Conservation (phyloP, 2,888 invertebrate species). For the Cremastinae sp. region DNA sequence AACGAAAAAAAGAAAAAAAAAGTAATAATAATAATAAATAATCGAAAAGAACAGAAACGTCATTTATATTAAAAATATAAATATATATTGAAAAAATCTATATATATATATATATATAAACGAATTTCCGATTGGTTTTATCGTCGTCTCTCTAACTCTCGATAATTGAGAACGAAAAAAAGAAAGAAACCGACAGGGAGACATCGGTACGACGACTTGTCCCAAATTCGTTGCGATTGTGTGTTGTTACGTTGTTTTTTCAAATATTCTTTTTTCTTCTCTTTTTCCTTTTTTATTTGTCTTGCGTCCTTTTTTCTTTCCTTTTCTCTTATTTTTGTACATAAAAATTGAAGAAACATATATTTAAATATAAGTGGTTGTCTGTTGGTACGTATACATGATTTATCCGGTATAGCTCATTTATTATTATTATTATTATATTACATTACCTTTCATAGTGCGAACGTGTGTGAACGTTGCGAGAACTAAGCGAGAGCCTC, state of each 20-base stretch:
- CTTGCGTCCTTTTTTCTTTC: neutral
- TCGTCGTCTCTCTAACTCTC: slow-evolving; percentile 2
- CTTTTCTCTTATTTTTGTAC: slow-evolving; percentile 55
- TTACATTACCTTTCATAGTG: slow-evolving; percentile 16
- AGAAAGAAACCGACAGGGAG: slow-evolving; percentile 36
- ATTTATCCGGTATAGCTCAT: slow-evolving; percentile 69
- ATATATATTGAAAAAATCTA: neutral
- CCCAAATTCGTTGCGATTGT: slow-evolving; percentile 66
- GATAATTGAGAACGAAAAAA: slow-evolving; percentile 13
- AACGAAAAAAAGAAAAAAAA: too few relatives aligned
- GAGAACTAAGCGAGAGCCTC: slow-evolving; percentile 8
- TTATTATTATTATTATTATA: slow-evolving; percentile 63
- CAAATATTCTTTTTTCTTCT: neutral
- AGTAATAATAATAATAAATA: too few relatives aligned
- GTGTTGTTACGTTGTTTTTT: slow-evolving; percentile 70
- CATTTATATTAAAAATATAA: too few relatives aligned
- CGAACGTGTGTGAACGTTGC: slow-evolving; percentile 37
- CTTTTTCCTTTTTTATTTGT: slow-evolving; percentile 47
- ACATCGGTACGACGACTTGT: slow-evolving; percentile 50
- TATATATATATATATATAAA: neutral
- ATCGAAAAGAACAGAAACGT: too few relatives aligned
- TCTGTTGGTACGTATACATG: slow-evolving; percentile 72
- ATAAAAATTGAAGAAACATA: slow-evolving; percentile 68
- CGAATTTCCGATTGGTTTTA: slow-evolving; percentile 13
- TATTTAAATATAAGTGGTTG: slow-evolving; percentile 72